phyloP scores from a whole-genome alignment of 2,888 invertebrate genomes.

The Atrina japonica region DNA sequence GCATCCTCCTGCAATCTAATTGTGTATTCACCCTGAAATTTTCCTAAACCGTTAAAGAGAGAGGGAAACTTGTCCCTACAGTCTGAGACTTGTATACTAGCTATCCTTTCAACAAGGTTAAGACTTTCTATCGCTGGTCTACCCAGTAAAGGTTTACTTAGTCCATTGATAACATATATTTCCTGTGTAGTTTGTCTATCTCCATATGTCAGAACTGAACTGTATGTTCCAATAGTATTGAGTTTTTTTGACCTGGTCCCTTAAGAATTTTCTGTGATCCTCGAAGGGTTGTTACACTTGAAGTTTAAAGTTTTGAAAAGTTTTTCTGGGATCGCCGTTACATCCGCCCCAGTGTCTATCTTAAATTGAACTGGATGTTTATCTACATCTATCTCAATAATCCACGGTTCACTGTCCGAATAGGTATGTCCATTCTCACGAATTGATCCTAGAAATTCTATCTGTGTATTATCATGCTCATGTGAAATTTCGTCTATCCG shows the following conservation, averaged over 20 bases:
- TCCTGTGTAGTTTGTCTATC: slow-evolving; percentile 10
- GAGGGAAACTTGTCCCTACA: slow-evolving; percentile 16
- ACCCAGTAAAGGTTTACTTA: slow-evolving; percentile 33
- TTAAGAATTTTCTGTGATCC: slow-evolving; percentile 14
- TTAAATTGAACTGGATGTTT: slow-evolving; percentile 38
- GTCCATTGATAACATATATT: slow-evolving; percentile 32
- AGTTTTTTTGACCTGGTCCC: slow-evolving; percentile 35
- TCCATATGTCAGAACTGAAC: neutral
- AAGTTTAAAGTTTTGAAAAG: slow-evolving; percentile 5
- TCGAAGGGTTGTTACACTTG: neutral
- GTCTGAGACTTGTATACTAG: slow-evolving; percentile 1
- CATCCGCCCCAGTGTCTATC: slow-evolving; percentile 52
- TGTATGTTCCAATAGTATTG: slow-evolving; percentile 11
- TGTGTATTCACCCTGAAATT: slow-evolving; percentile 45
- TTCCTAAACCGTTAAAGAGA: slow-evolving; percentile 41
- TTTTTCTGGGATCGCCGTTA: slow-evolving; percentile 26
- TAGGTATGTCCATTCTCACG: neutral
- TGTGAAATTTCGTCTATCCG: slow-evolving; percentile 1
- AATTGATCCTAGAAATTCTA: slow-evolving; percentile 10
- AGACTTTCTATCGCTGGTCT: slow-evolving; percentile 38
- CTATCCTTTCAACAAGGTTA: slow-evolving; percentile 14
- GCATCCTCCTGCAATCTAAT: slow-evolving; percentile 50
- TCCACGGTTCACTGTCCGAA: slow-evolving; percentile 14
- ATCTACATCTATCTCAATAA: slow-evolving; percentile 19
- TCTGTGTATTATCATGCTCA: neutral